Conservation (phyloP, 2,113 vertebrate species). For the Neopipo cinnamomea region DNA sequence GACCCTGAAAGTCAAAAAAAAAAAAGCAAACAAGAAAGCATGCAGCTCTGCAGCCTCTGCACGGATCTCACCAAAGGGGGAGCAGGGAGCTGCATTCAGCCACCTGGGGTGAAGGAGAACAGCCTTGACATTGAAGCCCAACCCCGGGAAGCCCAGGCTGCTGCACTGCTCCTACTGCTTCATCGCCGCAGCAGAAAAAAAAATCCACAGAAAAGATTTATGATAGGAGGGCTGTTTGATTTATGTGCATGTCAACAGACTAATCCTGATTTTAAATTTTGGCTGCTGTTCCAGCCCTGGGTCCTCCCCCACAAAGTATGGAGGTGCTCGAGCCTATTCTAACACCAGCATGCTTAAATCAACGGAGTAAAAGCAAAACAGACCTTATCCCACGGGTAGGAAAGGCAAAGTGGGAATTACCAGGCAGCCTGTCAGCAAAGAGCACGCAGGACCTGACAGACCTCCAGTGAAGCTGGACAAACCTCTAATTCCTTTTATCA, state of each 20-base stretch:
- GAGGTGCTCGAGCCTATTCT: neutral
- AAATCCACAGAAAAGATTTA: conserved; percentile 28
- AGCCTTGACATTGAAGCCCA: conserved; percentile 34
- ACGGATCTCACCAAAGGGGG: neutral
- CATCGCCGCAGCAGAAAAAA: neutral
- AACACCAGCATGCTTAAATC: conserved; percentile 13
- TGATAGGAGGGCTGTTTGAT: conserved; percentile 34
- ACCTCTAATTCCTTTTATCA: conserved; percentile 30
- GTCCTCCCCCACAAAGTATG: conserved; percentile 30
- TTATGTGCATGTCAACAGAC: conserved; percentile 38
- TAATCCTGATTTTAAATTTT: conserved; percentile 44
- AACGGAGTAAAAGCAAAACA: conserved; percentile 1
- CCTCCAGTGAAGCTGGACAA: neutral
- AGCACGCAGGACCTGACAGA: neutral
- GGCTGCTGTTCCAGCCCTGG: conserved; percentile 36
- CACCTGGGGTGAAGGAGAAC: neutral
- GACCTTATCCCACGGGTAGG: neutral
- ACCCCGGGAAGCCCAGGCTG: neutral
- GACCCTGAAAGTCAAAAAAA: neutral
- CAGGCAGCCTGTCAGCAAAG: conserved; percentile 12
- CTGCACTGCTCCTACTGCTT: neutral
- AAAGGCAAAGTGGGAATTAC: conserved; percentile 18
- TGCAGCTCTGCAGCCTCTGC: neutral
- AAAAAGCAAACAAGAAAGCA: neutral
- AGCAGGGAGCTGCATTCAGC: neutral